A percentile compares a stretch with the other conserved stretches of the same genome.
These are phyloP conservation scores for Sebastes steindachneri DNA, from an alignment of 2,797 vertebrate species.

Conservation along the genomic window DNA sequence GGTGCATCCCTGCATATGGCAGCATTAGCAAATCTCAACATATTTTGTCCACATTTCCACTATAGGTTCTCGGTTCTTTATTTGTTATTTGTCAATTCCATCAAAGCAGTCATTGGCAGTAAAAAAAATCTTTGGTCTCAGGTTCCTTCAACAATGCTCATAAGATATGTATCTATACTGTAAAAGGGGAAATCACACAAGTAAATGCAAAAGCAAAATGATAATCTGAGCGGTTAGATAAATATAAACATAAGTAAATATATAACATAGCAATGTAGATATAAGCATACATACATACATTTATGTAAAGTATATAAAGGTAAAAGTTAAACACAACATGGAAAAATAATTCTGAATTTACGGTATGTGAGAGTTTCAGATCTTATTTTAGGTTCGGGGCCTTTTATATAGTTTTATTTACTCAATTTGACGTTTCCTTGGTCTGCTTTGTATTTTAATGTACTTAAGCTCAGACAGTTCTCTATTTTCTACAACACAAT, in stretches of 20 bases:
- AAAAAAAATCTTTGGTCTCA: background rate
- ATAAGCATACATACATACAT: rapidly evolving
- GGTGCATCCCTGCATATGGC: no score
- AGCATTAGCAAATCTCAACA: background rate
- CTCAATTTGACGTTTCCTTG: background rate
- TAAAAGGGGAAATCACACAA: no score
- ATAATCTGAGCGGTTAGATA: no score
- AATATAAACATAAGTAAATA: no score
- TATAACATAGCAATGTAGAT: no score
- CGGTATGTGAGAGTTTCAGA: background rate
- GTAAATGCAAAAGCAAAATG: no score
- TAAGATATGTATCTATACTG: no score
- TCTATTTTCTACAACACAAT: background rate
- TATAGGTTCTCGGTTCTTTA: no score
- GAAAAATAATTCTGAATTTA: background rate
- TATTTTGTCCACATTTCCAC: background rate
- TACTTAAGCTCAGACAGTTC: background rate
- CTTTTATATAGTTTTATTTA: background rate
- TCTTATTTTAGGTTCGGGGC: background rate
- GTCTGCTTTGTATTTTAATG: background rate
- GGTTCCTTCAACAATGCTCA: no score
- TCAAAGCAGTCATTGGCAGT: background rate
- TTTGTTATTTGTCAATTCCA: no score
- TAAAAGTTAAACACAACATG: background rate
- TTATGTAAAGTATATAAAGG: no score